These are phyloP conservation scores for Percina caprodes DNA, from an alignment of 2,113 vertebrate genomes.

Conservation along the genomic window DNA sequence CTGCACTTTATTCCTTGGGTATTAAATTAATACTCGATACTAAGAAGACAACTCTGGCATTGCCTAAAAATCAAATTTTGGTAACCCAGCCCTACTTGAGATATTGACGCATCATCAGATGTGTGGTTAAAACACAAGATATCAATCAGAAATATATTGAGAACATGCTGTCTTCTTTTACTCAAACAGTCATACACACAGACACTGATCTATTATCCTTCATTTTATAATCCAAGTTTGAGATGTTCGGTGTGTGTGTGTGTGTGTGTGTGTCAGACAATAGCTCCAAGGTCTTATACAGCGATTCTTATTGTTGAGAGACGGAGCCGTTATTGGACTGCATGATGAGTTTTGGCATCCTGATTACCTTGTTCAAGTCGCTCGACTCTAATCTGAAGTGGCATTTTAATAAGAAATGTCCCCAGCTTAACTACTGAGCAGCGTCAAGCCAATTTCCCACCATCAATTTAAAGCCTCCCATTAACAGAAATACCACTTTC, in stretches of 20 bases:
- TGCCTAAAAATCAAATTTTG: too few relatives aligned
- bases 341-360: conserved; percentile 44
- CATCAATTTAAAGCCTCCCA: conserved; percentile 19
- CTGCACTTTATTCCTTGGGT: too few relatives aligned
- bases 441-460: background rate
- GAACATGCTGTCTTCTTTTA: background rate
- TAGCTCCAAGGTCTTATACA: conserved; percentile 27
- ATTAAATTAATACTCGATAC: too few relatives aligned
- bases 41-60: too few relatives aligned
- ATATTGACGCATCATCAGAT: background rate
- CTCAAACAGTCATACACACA: background rate
- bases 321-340: conserved; percentile 25
- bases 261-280: background rate
- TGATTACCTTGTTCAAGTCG: conserved; percentile 42
- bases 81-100: background rate
- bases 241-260: background rate
- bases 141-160: too few relatives aligned
- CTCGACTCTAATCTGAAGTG: conserved; percentile 42
- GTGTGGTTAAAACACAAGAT: background rate
- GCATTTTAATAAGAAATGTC: conserved; percentile 54
- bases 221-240: background rate
- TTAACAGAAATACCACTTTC: conserved; percentile 1
- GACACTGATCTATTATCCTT: background rate
- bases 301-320: conserved; percentile 13
- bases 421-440: conserved; percentile 6